These are phyloP conservation scores for Antheraea pernyi DNA, from an alignment of 1,140 invertebrate genomes.

Conservation along the genomic window DNA sequence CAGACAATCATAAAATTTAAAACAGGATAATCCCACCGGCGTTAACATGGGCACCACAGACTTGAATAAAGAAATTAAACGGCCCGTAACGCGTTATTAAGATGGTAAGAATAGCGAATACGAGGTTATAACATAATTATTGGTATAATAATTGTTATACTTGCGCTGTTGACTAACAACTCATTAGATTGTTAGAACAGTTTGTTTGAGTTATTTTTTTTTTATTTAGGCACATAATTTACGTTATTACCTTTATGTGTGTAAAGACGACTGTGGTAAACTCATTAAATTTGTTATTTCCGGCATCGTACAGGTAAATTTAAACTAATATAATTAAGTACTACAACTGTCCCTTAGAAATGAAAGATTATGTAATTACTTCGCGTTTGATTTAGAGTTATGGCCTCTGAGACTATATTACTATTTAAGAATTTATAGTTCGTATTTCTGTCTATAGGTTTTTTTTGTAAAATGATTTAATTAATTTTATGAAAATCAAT, in stretches of 20 bases:
- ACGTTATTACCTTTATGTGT: no score
- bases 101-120: constrained; percentile 28
- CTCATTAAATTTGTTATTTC: no score
- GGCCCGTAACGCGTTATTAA: constrained; percentile 28
- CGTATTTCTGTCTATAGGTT: no score
- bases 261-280: no score
- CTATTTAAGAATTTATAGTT: no score
- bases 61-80: constrained; percentile 19
- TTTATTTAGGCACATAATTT: no score
- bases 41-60: constrained; percentile 16
- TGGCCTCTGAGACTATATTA: not conserved
- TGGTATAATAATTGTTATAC: constrained; percentile 22
- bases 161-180: constrained; percentile 24
- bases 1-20: not conserved
- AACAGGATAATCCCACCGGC: constrained; percentile 7
- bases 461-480: no score
- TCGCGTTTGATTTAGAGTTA: not conserved
- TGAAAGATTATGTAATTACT: not conserved
- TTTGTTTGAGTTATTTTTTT: constrained; percentile 16
- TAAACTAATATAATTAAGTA: not conserved
- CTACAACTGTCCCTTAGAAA: not conserved
- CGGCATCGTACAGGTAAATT: no score
- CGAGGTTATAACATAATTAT: constrained; percentile 37
- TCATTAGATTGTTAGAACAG: constrained; percentile 22
- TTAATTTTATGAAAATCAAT: no score